Evolutionary conservation across 2,113 vertebrate genomes (phyloP), one percentile per base, ranked within the genome.

Genomic region (Chamaea fasciata): DNA sequence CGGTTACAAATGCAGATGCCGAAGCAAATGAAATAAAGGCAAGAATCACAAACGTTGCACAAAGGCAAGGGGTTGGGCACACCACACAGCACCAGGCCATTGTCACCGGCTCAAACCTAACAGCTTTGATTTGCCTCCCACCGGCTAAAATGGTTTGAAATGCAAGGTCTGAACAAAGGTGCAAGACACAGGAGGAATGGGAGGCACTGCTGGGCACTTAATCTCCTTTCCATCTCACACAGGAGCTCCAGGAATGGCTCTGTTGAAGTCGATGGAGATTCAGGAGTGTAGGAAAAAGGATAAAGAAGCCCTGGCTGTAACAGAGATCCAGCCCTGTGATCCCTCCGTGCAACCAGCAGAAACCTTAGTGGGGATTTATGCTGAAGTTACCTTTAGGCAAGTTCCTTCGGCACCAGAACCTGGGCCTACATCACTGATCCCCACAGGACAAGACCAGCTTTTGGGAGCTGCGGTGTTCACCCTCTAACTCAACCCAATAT

Each of bases 101-200:
- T 97, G 95, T 96, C 93, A 96, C 76, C 16, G 3, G 80, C 86
- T 96, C 96, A 97, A 95, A 96, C 83, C 85, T 96, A 97, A 93
- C 86, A 79, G 94, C 91, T 97, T 95, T 96, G 90, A 94, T 96
- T 97, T 97, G 92, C 95, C 95, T 96, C 94, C 94, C 88, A 92
- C 94, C 23, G 41, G 90, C 69, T 94, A 39, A 90, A 94, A 97
- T 76, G 88, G 92, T 96, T 96, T 95, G 93, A 97, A 97, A 96
- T 96, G 96, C 95, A 94, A 94, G 95, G 92, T 95, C 92, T 96
- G 87, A 96, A 95, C 95, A 95, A 96, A 96, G 93, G 92, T 94
- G 93, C 95, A 94, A 96, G 96, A 96, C 93, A 64, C 76, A 87
- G 82, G 90, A 93, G 90, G 93, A 95, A 97, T 44, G 53, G 73